A percentile compares a stretch with the other conserved stretches of the same genome.
Conservation (phyloP, 2,113 vertebrate genomes). For the Muntiacus muntjak region DNA sequence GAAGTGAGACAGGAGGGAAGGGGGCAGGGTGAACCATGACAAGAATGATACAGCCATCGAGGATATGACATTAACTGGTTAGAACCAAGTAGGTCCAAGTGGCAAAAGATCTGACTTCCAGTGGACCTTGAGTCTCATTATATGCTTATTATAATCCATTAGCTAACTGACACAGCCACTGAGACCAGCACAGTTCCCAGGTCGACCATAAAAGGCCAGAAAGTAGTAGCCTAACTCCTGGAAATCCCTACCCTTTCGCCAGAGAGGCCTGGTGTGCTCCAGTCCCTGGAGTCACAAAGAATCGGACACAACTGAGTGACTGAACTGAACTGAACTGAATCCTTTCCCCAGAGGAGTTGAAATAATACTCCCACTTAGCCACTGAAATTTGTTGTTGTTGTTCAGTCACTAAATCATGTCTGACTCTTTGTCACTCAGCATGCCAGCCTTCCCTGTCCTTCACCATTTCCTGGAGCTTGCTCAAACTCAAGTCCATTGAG, state of each 20-base stretch:
- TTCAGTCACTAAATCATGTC: not conserved
- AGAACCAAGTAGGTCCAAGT: not conserved
- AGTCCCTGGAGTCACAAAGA: not conserved
- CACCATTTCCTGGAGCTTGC: not conserved
- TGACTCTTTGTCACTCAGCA: not conserved
- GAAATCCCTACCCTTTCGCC: not conserved
- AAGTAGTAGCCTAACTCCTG: not conserved
- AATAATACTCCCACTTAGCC: not conserved
- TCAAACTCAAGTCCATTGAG: not conserved
- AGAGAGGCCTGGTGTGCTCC: not conserved
- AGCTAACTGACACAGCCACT: not conserved
- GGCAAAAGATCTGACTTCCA: rapidly evolving
- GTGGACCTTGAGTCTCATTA: not conserved
- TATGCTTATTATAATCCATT: no score
- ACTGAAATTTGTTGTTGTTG: not conserved
- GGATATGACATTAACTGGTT: not conserved
- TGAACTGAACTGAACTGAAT: not conserved
- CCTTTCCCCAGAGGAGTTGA: not conserved
- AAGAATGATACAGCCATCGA: not conserved
- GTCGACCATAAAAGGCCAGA: not conserved
- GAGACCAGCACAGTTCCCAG: not conserved
- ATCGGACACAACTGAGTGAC: not conserved
- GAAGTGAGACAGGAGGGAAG: not conserved
- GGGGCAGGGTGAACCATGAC: not conserved
- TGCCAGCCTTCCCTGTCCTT: not conserved